Evolutionary conservation across 2,797 vertebrate species (phyloP), one percentile per base, ranked within the genome.

Genomic region (Meriones psammophilus): DNA sequence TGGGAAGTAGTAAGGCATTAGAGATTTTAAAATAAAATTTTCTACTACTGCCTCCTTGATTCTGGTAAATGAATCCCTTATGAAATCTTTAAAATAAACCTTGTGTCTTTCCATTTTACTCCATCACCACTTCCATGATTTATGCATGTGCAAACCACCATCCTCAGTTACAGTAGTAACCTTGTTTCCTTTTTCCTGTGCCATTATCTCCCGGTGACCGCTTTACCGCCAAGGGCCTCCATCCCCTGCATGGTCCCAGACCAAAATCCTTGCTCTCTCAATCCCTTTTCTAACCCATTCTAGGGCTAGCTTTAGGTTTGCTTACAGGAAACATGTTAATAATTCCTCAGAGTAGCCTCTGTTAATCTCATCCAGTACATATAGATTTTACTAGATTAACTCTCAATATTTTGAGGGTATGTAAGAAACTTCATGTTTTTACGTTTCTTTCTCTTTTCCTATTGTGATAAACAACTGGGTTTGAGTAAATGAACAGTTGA

Each of bases 401-500:
- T 84, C 33, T 74, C 77, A 73, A 42, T 50, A 88, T 92, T 83
- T 96, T 24, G 54, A 17, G 80, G 84, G 20, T 89, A 36, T 89
- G 5, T 18, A 71, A 79, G n/a, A 97, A 88, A 42, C 20, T 36
- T 39, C 33, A 36, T 81, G 6, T 76, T 3, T 36, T n/a, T 36
- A 8, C 22, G 8, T 56, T 73, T 84, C 56, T 84, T 14, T 92
- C 3, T 50, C 73, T 89, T 90, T 20, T 58, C 81, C 90, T 28
- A 24, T 60, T 56, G 64, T 84, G 71, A n/a, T 90, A 93, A 94
- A 93, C 85, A 96, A 26, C 36, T 30, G 80, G 50, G 7, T 69
- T 86, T 92, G 62, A 77, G 46, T 92, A 78, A 88, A 7, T 86
- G 36, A 93, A 85, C 15, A 90, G 80, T 42, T 92, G 36, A 91